Evolutionary conservation across 1,140 invertebrate genomes (phyloP).

Genomic region (Holcopasites calliopsidis): DNA sequence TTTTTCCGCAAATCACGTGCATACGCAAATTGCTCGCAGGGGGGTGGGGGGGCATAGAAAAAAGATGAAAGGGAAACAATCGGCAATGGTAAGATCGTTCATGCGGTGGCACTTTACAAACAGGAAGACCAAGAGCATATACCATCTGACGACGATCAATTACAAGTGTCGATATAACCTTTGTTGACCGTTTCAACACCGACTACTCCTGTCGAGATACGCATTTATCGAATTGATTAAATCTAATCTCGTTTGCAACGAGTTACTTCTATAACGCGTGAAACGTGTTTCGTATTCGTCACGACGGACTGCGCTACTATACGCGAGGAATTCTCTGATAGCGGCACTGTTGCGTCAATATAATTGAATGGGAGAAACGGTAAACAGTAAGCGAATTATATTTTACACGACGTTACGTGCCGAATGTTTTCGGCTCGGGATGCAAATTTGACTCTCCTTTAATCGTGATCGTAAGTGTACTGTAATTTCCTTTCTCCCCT

Average conservation of each 20-base stretch:
- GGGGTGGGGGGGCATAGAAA: no score
- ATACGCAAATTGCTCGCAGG: no score
- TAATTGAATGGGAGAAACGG: background rate
- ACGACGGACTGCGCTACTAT: background rate
- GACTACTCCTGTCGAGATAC: background rate
- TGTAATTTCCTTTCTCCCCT: background rate
- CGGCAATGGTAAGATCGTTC: background rate
- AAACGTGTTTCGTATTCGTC: background rate
- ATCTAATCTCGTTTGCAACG: constrained; percentile 4
- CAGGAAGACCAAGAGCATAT: background rate
- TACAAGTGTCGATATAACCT: constrained; percentile 23
- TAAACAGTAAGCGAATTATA: no score
- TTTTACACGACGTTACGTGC: no score
- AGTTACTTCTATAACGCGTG: background rate
- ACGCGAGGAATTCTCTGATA: no score
- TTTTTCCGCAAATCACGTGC: no score
- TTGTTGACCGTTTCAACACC: constrained; percentile 2
- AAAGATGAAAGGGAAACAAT: background rate
- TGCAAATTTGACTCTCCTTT: background rate
- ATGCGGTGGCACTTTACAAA: background rate
- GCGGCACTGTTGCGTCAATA: no score
- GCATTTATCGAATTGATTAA: constrained; percentile 18
- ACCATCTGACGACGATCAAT: constrained; percentile 20
- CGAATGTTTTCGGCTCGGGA: background rate
- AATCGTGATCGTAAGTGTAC: no score